These are phyloP conservation scores for Eueides isabella DNA, from an alignment of 1,140 invertebrate genomes.

Conservation along the genomic window DNA sequence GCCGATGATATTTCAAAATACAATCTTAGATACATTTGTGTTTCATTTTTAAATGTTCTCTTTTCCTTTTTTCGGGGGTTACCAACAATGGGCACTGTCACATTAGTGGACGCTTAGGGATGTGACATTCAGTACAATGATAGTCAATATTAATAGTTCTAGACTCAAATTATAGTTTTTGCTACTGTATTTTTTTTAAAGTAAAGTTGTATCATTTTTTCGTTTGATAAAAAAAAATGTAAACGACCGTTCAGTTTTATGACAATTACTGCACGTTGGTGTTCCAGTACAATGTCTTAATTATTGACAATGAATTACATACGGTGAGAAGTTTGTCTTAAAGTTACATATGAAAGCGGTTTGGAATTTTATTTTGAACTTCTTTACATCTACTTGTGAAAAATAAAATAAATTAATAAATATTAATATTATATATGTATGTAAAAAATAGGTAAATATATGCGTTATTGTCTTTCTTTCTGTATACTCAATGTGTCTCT, in stretches of 20 bases:
- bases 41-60: slow-evolving; percentile 61
- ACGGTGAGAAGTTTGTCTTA: slow-evolving; percentile 14
- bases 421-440: no score
- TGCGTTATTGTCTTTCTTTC: no score
- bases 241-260: neutral
- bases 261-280: slow-evolving; percentile 6
- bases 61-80: slow-evolving; percentile 47
- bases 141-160: neutral
- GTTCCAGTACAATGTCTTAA: slow-evolving; percentile 18
- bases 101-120: slow-evolving; percentile 52
- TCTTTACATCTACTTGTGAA: neutral
- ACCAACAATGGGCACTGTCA: slow-evolving; percentile 56
- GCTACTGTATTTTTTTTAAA: neutral
- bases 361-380: neutral
- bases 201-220: neutral
- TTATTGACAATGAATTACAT: slow-evolving; percentile 19
- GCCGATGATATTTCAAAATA: slow-evolving; percentile 75
- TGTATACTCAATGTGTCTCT: no score
- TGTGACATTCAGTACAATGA: slow-evolving; percentile 72
- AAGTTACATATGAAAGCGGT: slow-evolving; percentile 15
- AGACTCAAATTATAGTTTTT: neutral
- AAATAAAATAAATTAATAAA: no score
- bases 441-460: no score
- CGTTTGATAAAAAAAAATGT: neutral
- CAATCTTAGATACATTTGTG: slow-evolving; percentile 65